A percentile compares a stretch with the other conserved stretches of the same genome.
Evolutionary conservation across 2,888 invertebrate species (phyloP).

Genomic region (Caenorhabditis afra): DNA sequence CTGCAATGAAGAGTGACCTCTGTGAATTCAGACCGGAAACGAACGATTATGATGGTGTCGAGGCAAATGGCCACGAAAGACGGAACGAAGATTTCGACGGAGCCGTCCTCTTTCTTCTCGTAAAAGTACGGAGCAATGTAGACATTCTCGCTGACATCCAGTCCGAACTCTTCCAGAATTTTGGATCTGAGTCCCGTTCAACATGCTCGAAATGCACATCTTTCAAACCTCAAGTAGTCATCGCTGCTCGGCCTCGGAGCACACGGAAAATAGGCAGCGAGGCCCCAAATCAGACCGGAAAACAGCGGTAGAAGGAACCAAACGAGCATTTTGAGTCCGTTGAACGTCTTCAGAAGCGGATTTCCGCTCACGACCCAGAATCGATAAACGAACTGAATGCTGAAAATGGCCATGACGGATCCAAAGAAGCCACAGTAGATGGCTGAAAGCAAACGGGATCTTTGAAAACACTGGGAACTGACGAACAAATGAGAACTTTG

Average conservation of each 20-base stretch:
- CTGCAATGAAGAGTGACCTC: neutral
- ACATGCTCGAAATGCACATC: neutral
- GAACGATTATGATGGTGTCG: slow-evolving; percentile 1
- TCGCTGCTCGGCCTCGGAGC: slow-evolving; percentile 12
- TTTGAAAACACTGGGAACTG: neutral
- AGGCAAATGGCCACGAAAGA: slow-evolving; percentile 17
- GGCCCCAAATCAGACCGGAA: slow-evolving; percentile 7
- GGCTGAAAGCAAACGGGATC: neutral
- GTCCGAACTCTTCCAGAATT: slow-evolving; percentile 13
- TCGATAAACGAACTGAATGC: slow-evolving; percentile 34
- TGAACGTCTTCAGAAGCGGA: slow-evolving; percentile 10
- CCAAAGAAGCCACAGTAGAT: slow-evolving; percentile 26
- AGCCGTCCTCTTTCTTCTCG: slow-evolving; percentile 13
- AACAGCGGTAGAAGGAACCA: slow-evolving; percentile 17
- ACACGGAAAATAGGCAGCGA: slow-evolving; percentile 24
- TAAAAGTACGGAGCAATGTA: slow-evolving; percentile 37
- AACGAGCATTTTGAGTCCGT: slow-evolving; percentile 6
- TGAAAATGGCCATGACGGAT: slow-evolving; percentile 26
- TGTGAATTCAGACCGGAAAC: neutral
- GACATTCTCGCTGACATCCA: slow-evolving; percentile 17
- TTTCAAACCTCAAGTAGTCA: slow-evolving; percentile 19
- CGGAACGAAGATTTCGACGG: slow-evolving; percentile 3
- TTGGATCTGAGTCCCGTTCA: neutral
- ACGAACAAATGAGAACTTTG: slow-evolving; percentile 15
- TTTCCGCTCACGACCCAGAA: slow-evolving; percentile 24